Evolutionary conservation across 2,113 vertebrate genomes (phyloP).

Genomic region (Orycteropus afer): DNA sequence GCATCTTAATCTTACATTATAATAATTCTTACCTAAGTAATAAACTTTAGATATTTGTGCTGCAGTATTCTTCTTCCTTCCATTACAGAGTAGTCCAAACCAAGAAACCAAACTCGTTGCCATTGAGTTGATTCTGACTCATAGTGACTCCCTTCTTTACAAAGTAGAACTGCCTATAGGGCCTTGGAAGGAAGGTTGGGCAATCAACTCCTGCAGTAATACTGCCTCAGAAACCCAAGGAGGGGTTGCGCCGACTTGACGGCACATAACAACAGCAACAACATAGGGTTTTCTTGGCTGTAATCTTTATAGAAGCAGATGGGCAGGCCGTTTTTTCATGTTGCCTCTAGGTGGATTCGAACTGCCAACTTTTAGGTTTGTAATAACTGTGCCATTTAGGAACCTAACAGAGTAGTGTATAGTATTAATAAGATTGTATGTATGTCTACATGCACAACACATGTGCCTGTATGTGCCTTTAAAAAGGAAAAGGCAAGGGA

Average conservation of each 20-base stretch:
- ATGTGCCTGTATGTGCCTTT: not conserved
- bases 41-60: not conserved
- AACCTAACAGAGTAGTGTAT: not conserved
- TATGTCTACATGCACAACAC: no score
- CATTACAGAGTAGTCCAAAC: not conserved
- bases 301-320: no score
- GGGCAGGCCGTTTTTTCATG: no score
- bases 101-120: not conserved
- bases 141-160: not conserved
- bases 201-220: no score
- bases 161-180: not conserved
- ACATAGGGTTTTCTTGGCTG: no score
- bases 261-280: no score
- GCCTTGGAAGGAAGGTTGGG: no score
- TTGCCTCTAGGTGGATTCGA: no score
- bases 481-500: constrained; percentile 9
- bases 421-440: not conserved
- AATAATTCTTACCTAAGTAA: constrained; percentile 3
- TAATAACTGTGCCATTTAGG: no score
- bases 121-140: not conserved
- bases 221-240: no score
- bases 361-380: no score
- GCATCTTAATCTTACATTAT: constrained; percentile 29
- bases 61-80: not conserved
- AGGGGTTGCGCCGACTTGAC: no score